Base-by-base conservation (phyloP, 2,797 vertebrate genomes). In the Scolopax bukidnonensis region DNA sequence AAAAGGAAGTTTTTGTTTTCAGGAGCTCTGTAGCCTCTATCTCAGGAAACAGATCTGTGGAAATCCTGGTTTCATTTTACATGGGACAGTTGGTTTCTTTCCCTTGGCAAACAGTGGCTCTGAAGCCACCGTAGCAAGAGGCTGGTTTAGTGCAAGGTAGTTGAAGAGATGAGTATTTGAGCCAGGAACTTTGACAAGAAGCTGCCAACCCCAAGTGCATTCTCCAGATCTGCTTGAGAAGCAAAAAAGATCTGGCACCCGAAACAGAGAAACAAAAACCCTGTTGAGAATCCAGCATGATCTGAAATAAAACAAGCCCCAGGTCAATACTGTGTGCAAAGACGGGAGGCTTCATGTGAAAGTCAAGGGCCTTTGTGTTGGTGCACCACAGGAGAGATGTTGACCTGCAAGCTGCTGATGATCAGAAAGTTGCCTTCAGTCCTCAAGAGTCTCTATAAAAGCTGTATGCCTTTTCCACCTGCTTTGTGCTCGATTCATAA, bases 401-500 rank as follows among this genome's bases (percentile, higher is more conserved):
- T 83, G 41, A 4, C 78, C 53, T 85, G 33, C 14, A 7, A 16
- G 20, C 20, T 77, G 21, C 20, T 67, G 47, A 1, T 70, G 77
- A 10, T 36, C 43, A 61, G 47, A 79, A 57, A 12, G 23, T 33
- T 86, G 16, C 56, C 43, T 74, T 86, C 21, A 28, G 45, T 64
- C 57, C 50, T 53, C 48, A 38, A 27, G 25, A 50, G 30, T n/a
- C 16, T 73, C 48, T 47, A 1, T 32, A 82, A 87, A 48, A 76
- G 36, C 20, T 25, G 10, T 30, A 6, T 16, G 40, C 7, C 1
- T 64, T 33, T 78, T 77, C 53, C 18, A 21, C 0, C 1, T 48
- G 57, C 45, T 50, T 60, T 45, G 30, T 75, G 41, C 74, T 89
- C 13, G 30, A 2, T 68, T 71, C 11, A 53, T 53, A 7, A 45